phyloP scores from a whole-genome alignment of 1,140 invertebrate genomes.

The Alviniconcha marisindica region DNA sequence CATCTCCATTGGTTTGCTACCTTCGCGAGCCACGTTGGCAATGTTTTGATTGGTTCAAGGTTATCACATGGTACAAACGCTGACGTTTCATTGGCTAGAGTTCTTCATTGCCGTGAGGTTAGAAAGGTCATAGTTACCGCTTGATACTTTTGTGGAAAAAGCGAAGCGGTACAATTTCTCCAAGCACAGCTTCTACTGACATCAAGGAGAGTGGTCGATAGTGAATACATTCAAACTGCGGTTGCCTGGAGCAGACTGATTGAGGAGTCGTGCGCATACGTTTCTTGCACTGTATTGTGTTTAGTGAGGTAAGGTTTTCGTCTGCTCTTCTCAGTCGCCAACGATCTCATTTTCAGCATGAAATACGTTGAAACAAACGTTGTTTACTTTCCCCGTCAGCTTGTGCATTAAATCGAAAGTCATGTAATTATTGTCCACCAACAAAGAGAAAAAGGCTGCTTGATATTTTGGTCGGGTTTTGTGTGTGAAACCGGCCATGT shows the following conservation, averaged over 20 bases:
- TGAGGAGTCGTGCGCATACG: too few species aligned
- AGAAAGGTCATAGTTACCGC: conserved; percentile 33
- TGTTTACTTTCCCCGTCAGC: too few species aligned
- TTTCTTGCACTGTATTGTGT: not conserved
- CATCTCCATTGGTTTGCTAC: conserved; percentile 34
- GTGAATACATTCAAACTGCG: not conserved
- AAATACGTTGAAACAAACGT: too few species aligned
- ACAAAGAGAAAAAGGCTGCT: not conserved
- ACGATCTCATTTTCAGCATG: not conserved
- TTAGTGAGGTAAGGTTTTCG: conserved; percentile 23
- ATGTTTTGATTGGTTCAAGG: conserved; percentile 52
- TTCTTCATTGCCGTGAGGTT: conserved; percentile 41
- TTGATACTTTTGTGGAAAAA: conserved; percentile 23
- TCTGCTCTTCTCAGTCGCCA: conserved; percentile 23
- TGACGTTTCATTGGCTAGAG: conserved; percentile 52
- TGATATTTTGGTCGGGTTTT: too few species aligned
- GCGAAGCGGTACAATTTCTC: not conserved
- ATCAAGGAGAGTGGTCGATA: not conserved
- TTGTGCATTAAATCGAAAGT: not conserved
- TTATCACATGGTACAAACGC: conserved; percentile 47
- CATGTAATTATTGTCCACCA: not conserved
- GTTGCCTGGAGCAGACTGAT: not conserved
- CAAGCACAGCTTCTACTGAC: not conserved
- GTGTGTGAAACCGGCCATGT: not conserved
- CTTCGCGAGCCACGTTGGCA: conserved; percentile 61